Evolutionary conservation across 2,113 vertebrate species (phyloP), one percentile per base, ranked within the genome.

Genomic region (Labeo catla): DNA sequence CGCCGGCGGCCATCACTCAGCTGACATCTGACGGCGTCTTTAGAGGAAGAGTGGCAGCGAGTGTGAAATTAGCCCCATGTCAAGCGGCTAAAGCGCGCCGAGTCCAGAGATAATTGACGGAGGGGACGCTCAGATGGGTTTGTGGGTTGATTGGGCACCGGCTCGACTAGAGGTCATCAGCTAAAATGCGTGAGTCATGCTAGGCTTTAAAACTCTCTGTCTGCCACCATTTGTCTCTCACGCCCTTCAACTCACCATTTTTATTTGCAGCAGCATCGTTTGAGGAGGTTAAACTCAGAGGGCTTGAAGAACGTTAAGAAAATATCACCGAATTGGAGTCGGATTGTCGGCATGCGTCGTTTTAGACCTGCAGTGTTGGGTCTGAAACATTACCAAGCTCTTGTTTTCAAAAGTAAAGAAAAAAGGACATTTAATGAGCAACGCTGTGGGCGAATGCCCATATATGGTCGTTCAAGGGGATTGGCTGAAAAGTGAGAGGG

Each of bases 141-240:
- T 43, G 52, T 39, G 79, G 70, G 68, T 23, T 43, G 61, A 16
- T 11, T 54, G n/a, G 23, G n/a, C 63, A 73, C 72, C 39, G 36
- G 13, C 61, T 65, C 76, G 59, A 85, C 63, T 79, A 50, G 59
- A 85, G 76, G 84, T 85, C 76, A 81, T 54, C 63, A 43, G 73
- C 74, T 78, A 19, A 73, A 36, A 72, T 12, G 43, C 1, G 21
- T n/a, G 49, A 85, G 50, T 81, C 86, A 72, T 54, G 34, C 76
- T 49, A 77, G 72, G 21, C 52, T 34, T 8, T 76, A 47, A 28
- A 74, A 52, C 39, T n/a, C 50, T 77, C 81, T 63, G 73, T 70
- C 23, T 77, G 52, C n/a, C 57, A 57, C 21, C 28, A 21, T 76
- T 78, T 66, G 47, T 81, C 66, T 50, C 63, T 73, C 19, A n/a